Conservation (phyloP, 2,797 vertebrate genomes). For the Oreortyx pictus region DNA sequence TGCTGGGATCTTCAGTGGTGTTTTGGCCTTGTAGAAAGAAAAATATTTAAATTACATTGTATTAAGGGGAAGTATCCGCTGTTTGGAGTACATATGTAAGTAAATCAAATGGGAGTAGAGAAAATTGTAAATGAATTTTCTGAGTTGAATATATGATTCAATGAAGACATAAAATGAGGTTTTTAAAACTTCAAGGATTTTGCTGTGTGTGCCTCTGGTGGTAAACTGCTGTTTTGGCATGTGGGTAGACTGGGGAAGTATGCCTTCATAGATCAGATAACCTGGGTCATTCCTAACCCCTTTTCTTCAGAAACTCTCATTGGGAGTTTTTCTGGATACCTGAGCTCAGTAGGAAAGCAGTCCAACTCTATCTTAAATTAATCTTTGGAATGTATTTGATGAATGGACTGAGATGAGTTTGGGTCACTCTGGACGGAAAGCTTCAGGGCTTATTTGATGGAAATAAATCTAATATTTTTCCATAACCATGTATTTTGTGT, state of each 20-base stretch:
- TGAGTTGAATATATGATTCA: background rate
- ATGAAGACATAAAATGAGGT: background rate
- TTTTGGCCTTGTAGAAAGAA: background rate
- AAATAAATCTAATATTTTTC: constrained; percentile 5
- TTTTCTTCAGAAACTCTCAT: background rate
- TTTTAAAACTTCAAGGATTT: background rate
- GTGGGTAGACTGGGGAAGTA: background rate
- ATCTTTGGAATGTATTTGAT: background rate
- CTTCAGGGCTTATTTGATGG: background rate
- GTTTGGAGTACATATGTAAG: background rate
- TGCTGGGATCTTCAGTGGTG: background rate
- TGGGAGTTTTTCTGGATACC: background rate
- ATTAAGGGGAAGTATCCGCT: background rate
- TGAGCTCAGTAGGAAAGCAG: background rate
- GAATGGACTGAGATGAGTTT: background rate
- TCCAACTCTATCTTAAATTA: background rate
- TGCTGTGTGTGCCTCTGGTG: background rate
- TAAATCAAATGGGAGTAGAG: background rate
- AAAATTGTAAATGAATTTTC: background rate
- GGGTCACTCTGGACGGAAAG: background rate
- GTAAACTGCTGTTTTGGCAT: background rate
- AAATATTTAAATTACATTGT: background rate
- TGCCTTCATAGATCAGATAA: background rate
- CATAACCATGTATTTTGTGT: background rate
- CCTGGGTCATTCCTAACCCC: background rate